phyloP scores from a whole-genome alignment of 2,888 invertebrate genomes.

The Exocentrus adspersus region DNA sequence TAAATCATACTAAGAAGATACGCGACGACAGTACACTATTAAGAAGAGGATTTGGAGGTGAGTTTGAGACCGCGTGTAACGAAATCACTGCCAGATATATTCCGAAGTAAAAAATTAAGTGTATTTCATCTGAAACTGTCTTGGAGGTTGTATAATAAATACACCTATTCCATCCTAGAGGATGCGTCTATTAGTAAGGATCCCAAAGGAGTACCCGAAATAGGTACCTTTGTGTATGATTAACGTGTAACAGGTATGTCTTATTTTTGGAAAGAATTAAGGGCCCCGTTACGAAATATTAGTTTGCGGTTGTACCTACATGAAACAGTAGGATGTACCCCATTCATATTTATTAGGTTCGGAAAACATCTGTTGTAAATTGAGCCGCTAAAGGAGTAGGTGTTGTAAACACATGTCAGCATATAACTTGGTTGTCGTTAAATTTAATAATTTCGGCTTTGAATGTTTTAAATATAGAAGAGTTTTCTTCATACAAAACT shows the following conservation, averaged over 20 bases:
- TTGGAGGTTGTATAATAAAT: too few species aligned
- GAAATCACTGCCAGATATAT: conserved; percentile 25
- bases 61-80: conserved; percentile 19
- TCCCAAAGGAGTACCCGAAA: neutral
- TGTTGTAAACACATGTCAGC: neutral
- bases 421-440: neutral
- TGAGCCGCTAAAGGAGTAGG: neutral
- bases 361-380: neutral
- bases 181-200: too few species aligned
- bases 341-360: neutral
- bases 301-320: neutral
- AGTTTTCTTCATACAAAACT: too few species aligned
- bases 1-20: conserved; percentile 58
- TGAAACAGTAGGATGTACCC: neutral
- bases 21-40: conserved; percentile 36
- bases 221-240: neutral
- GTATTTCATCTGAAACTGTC: too few species aligned
- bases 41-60: conserved; percentile 33
- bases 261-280: neutral
- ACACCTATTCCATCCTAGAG: too few species aligned
- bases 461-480: too few species aligned
- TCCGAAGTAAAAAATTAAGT: too few species aligned
- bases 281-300: neutral
- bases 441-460: neutral
- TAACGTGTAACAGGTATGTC: neutral